Evolutionary conservation across 1,140 invertebrate species (phyloP).

Genomic region (Drosophila jambulina): DNA sequence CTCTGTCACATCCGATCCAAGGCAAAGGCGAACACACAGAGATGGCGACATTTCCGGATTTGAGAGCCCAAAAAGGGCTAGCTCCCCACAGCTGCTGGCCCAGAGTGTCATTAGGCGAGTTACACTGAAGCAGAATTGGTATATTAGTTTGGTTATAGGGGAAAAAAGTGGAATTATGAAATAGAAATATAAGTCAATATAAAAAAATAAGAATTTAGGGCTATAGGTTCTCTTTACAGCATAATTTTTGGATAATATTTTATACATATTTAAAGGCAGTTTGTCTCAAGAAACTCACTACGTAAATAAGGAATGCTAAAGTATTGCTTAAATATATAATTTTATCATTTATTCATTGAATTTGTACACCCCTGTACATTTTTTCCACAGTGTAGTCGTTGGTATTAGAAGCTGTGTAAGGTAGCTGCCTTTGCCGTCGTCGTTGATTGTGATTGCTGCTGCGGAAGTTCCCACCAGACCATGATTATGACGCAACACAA

Average conservation of each 20-base stretch:
- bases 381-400: constrained; percentile 13
- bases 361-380: neutral
- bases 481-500: constrained; percentile 79
- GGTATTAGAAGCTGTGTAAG: constrained; percentile 47
- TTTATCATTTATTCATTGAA: neutral
- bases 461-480: constrained; percentile 76
- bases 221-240: neutral
- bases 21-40: neutral
- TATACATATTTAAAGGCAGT: too few relatives aligned
- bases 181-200: neutral
- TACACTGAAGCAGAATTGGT: constrained; percentile 14
- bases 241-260: neutral
- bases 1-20: constrained; percentile 67
- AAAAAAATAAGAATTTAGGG: neutral
- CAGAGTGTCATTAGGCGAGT: constrained; percentile 61
- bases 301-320: neutral
- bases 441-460: constrained; percentile 36
- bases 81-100: constrained; percentile 15
- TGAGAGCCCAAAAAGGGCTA: constrained; percentile 62
- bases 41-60: constrained; percentile 66
- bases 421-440: constrained; percentile 10
- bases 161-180: neutral
- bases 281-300: neutral
- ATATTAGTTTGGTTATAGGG: too few relatives aligned
- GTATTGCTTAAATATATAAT: neutral